A percentile compares a stretch with the other conserved stretches of the same genome.
Conservation (phyloP, 2,888 invertebrate species). For the Dynastes grantii region DNA sequence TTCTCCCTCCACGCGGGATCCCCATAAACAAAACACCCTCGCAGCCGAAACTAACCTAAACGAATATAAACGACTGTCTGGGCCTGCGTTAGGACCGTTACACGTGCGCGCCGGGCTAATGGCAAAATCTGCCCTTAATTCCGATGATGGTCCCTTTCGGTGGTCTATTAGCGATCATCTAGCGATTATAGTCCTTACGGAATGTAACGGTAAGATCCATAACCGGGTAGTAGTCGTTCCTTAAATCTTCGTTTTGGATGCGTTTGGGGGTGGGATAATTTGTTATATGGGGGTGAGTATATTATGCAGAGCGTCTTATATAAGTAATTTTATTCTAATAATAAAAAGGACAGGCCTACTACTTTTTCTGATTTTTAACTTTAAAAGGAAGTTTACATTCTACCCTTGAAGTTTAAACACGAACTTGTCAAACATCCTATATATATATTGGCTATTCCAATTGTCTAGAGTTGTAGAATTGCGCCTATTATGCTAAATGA, state of each 20-base stretch:
- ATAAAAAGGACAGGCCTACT: too few relatives aligned
- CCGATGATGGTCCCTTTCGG: conserved; percentile 13
- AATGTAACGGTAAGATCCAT: background rate
- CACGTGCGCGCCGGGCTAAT: background rate
- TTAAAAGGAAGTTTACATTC: too few relatives aligned
- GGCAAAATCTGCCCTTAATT: conserved; percentile 1
- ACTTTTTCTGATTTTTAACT: too few relatives aligned
- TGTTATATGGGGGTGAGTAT: too few relatives aligned
- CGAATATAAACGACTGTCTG: conserved; percentile 50
- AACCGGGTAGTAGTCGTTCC: background rate
- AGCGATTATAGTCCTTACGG: conserved; percentile 20
- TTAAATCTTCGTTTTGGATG: conserved; percentile 23
- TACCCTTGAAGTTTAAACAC: too few relatives aligned
- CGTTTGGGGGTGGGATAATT: too few relatives aligned
- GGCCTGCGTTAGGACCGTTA: background rate
- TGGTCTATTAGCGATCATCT: conserved; percentile 13
- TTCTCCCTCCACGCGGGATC: conserved; percentile 25
- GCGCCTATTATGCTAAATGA: too few relatives aligned
- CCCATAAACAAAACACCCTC: conserved; percentile 61
- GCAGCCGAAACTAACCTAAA: conserved; percentile 46
- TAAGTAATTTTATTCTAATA: too few relatives aligned
- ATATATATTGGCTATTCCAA: too few relatives aligned
- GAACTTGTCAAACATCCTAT: too few relatives aligned
- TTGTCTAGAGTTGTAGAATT: too few relatives aligned
- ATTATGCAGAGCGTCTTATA: too few relatives aligned